Conservation (phyloP, 2,113 vertebrate genomes). For the Synodontis membranacea region DNA sequence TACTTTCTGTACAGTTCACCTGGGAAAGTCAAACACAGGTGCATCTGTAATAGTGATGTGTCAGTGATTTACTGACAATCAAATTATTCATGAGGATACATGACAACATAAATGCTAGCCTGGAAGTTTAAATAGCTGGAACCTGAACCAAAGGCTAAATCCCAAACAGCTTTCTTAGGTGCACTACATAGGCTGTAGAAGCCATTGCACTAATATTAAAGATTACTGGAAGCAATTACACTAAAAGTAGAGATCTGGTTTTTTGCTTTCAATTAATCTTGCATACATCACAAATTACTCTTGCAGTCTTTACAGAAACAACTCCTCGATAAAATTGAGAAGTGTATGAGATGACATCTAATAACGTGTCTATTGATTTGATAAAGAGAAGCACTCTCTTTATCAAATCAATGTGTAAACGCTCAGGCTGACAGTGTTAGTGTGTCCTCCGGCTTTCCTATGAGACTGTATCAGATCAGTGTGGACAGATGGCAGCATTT, state of each 20-base stretch:
- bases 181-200: not conserved
- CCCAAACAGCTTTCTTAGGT: not conserved
- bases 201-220: not conserved
- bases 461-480: not conserved
- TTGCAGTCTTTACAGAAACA: not conserved
- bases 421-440: not conserved
- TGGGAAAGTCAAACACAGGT: not conserved
- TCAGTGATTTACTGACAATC: slow-evolving; percentile 1
- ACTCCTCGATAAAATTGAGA: not conserved
- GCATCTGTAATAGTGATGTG: not conserved
- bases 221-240: not conserved
- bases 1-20: not conserved
- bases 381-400: not conserved
- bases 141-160: not conserved
- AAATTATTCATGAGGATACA: not conserved
- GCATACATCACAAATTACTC: not conserved
- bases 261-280: not conserved
- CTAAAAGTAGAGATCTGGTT: not conserved
- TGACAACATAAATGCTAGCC: not conserved
- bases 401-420: no score
- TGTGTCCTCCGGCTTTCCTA: not conserved
- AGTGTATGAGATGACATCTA: not conserved
- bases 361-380: not conserved
- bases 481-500: not conserved
- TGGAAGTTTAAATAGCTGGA: not conserved